Evolutionary conservation across 2,888 invertebrate genomes (phyloP), one percentile per base, ranked within the genome.

Genomic region (Stramonita haemastoma): DNA sequence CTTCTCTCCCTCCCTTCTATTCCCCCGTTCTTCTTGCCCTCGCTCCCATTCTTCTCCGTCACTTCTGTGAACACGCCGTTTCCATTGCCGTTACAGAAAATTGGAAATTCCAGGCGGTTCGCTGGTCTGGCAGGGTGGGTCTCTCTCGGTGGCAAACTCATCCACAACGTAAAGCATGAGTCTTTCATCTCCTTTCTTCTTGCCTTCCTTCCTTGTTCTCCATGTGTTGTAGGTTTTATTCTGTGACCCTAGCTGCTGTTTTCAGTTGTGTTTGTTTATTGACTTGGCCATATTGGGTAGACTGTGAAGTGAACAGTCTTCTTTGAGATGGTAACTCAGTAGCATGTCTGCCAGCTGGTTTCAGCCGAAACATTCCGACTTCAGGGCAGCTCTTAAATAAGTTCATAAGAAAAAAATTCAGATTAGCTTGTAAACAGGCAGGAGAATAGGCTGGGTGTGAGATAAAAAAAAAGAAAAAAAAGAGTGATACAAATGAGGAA

Each of bases 31-130:
- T 73, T 29, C n/a, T n/a, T 34, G 22, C 73, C 56, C 87, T 87
- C 87, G 60, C 56, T 19, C n/a, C 83, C 46, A n/a, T 46, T 81
- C 81, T 46, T 36, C 15, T 32, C 77, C 77, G 81, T 81, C 81
- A 81, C 36, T 81, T 81, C 26, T 36, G 22, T 81, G 36, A 19
- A 36, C 34, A 81, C 34, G 36, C 13, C 46, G 6, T 36, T 46
- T 81, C 81, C 81, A 81, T 81, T n/a, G 81, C 19, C 26, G 81
- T 79, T n/a, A 26, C 4, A 13, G 46, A 4, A 79, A 81, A 81
- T n/a, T 81, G 22, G 46, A 36, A 81, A 81, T 81, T 81, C 81
- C 81, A 36, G 36, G 36, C 22, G 5, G 81, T 4, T 81, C 13
- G 29, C 46, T 4, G 22, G 26, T 26, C 66, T 46, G 46, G 46